Evolutionary conservation across 2,113 vertebrate genomes (phyloP).

Genomic region (Chinchilla lanigera): DNA sequence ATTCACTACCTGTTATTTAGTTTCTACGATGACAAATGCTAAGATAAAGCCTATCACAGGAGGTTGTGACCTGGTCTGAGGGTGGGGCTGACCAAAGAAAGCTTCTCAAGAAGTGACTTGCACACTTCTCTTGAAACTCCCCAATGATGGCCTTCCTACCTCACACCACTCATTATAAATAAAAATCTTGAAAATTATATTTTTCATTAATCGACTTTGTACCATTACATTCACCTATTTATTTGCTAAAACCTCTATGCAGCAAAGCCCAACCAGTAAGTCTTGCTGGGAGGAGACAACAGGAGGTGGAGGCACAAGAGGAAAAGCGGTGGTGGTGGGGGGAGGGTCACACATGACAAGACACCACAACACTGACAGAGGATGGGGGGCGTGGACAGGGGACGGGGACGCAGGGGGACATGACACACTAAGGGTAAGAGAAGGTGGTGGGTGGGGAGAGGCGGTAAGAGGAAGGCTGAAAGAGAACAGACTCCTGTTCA

Average conservation of each 20-base stretch:
- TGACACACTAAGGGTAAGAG: neutral
- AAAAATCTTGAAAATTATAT: neutral
- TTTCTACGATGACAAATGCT: neutral
- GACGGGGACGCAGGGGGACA: no score
- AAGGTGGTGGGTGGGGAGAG: neutral
- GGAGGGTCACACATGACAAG: no score
- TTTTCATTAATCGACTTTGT: conserved; percentile 10
- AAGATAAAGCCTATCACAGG: neutral
- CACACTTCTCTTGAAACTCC: neutral
- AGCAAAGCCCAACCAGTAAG: neutral
- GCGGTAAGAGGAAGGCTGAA: fast-evolving
- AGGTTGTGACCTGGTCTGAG: neutral
- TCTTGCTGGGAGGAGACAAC: neutral
- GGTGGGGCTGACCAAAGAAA: neutral
- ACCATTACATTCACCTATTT: neutral
- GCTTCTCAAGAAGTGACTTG: neutral
- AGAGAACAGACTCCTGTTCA: neutral
- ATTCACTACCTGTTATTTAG: neutral
- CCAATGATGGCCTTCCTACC: neutral
- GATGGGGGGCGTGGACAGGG: no score
- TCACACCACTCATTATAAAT: neutral
- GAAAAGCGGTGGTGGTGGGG: no score
- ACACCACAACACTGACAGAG: no score
- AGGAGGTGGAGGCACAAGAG: neutral
- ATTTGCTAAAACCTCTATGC: neutral